Conservation (phyloP, 2,113 vertebrate species). For the Desmodus rotundus region DNA sequence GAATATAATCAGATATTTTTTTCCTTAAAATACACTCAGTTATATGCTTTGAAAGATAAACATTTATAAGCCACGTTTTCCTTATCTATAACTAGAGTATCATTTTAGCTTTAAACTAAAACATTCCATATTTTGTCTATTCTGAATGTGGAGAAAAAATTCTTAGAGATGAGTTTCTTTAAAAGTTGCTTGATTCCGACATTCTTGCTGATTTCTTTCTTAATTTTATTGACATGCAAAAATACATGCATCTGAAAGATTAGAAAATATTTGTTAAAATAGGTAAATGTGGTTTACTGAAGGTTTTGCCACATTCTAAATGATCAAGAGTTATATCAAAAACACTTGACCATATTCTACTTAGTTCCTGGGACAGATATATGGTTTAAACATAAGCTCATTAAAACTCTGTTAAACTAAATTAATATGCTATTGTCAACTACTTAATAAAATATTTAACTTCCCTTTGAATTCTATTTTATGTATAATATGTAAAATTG, state of each 20-base stretch:
- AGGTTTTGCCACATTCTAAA: neutral
- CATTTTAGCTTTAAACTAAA: neutral
- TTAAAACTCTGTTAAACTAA: neutral
- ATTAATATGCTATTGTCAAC: neutral
- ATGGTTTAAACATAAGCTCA: neutral
- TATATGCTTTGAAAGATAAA: neutral
- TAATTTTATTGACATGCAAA: neutral
- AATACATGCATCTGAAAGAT: neutral
- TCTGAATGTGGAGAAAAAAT: neutral
- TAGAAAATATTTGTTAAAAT: neutral
- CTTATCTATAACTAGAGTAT: neutral
- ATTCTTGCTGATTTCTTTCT: neutral
- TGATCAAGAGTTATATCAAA: neutral
- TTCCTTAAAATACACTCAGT: neutral
- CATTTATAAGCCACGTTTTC: neutral
- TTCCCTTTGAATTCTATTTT: neutral
- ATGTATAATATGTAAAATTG: neutral
- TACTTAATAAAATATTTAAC: neutral
- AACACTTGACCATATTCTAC: neutral
- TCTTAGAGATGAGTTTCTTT: neutral
- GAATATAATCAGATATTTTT: neutral
- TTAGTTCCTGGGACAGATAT: neutral
- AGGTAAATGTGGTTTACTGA: neutral
- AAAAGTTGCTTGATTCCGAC: neutral
- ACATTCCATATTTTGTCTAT: neutral